These are phyloP conservation scores for Eremophila alpestris DNA, from an alignment of 2,797 vertebrate genomes.

Conservation along the genomic window DNA sequence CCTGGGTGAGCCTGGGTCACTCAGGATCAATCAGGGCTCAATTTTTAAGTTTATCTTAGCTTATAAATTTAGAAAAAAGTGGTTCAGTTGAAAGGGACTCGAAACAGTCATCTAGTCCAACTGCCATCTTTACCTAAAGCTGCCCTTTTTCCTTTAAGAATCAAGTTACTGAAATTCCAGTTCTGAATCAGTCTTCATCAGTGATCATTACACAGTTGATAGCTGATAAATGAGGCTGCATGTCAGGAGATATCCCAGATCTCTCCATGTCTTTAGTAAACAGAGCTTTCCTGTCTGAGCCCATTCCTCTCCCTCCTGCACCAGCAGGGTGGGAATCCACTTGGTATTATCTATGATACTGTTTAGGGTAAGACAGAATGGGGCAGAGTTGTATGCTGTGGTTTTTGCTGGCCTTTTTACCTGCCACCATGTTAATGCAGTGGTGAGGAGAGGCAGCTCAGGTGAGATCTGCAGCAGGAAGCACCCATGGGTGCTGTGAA, in stretches of 20 bases:
- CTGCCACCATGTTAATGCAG: background rate
- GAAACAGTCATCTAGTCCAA: background rate
- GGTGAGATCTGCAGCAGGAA: background rate
- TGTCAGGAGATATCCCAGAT: background rate
- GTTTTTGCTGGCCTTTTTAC: background rate
- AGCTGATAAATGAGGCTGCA: background rate
- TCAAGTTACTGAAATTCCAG: background rate
- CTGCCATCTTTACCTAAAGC: background rate
- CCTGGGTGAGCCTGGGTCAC: background rate
- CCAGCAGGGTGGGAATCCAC: background rate
- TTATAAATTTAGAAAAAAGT: background rate
- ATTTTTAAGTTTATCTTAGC: background rate
- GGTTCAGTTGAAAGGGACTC: background rate
- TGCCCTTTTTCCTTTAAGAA: background rate
- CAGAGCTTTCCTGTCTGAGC: background rate
- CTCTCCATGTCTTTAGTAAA: background rate
- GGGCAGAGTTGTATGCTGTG: background rate
- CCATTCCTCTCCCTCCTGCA: background rate
- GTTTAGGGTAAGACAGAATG: background rate
- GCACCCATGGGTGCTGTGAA: background rate
- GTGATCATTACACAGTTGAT: background rate
- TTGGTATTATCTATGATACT: background rate
- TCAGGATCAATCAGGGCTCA: background rate
- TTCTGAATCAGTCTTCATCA: background rate
- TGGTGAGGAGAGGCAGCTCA: background rate